Evolutionary conservation across 2,797 vertebrate species (phyloP).

Genomic region (Hypotaenidia okinawae): DNA sequence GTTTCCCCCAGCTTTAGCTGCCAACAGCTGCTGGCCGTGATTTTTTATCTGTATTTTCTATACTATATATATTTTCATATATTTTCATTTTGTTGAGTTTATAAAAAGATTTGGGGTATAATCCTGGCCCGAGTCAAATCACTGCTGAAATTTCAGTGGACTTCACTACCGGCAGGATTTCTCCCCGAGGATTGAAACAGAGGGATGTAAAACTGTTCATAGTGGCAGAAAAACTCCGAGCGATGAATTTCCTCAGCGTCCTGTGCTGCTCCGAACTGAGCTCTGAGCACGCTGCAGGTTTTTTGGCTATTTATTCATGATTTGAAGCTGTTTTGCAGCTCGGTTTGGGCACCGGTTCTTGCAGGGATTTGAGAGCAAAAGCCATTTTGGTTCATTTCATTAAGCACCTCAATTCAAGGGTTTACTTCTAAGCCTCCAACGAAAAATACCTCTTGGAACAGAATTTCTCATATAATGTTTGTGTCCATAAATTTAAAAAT

Average conservation of each 20-base stretch:
- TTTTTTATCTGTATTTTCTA: not conserved
- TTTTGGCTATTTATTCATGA: not conserved
- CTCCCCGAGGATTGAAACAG: not conserved
- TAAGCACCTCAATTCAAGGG: slow-evolving; percentile 55
- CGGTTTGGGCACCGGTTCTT: not conserved
- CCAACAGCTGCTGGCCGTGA: not conserved
- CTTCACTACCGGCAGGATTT: not conserved
- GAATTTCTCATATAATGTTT: not conserved
- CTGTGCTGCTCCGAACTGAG: not conserved
- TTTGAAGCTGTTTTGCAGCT: not conserved
- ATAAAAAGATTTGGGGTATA: not conserved
- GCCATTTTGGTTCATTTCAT: slow-evolving; percentile 59
- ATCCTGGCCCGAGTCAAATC: not conserved
- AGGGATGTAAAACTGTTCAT: not conserved
- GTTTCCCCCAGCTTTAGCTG: not conserved
- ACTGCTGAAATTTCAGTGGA: not conserved
- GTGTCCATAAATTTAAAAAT: not conserved
- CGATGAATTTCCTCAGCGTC: not conserved
- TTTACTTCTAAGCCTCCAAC: slow-evolving; percentile 36
- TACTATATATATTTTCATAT: too few relatives aligned
- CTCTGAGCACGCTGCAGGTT: not conserved
- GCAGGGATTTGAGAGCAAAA: slow-evolving; percentile 50
- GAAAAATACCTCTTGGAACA: not conserved
- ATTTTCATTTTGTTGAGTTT: not conserved
- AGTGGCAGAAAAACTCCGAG: not conserved